Evolutionary conservation across 2,888 invertebrate species (phyloP).

Genomic region (Pollenia griseotomentosa): DNA sequence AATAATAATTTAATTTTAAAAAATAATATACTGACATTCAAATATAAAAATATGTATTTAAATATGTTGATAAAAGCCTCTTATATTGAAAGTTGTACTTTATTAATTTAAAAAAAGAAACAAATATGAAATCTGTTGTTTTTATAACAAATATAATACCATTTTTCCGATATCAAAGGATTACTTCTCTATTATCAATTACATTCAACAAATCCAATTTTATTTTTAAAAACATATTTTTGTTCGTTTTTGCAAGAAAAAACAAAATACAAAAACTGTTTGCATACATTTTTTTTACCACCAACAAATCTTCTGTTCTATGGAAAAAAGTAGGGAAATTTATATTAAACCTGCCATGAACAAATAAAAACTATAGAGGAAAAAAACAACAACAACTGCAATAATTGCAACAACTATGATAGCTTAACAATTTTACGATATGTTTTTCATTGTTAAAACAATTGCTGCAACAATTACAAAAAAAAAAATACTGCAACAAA

Average conservation of each 20-base stretch:
- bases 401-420: slow-evolving; percentile 52
- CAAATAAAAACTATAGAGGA: slow-evolving; percentile 52
- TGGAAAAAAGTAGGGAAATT: slow-evolving; percentile 41
- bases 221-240: slow-evolving; percentile 31
- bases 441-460: slow-evolving; percentile 69
- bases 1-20: no score
- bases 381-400: slow-evolving; percentile 39
- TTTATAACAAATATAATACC: slow-evolving; percentile 1
- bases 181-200: slow-evolving; percentile 59
- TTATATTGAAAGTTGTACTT: background rate
- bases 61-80: background rate
- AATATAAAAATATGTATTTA: no score
- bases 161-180: slow-evolving; percentile 22
- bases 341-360: slow-evolving; percentile 54
- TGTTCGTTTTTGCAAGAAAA: background rate
- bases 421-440: slow-evolving; percentile 68
- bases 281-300: slow-evolving; percentile 32
- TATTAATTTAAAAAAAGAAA: slow-evolving; percentile 5
- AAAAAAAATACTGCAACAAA: slow-evolving; percentile 40
- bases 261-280: background rate
- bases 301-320: slow-evolving; percentile 57
- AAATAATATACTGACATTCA: no score
- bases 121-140: slow-evolving; percentile 35
- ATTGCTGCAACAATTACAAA: slow-evolving; percentile 60
- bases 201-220: slow-evolving; percentile 38